These are phyloP conservation scores for Lycodopsis pacificus DNA, from an alignment of 2,797 vertebrate species.

Conservation along the genomic window DNA sequence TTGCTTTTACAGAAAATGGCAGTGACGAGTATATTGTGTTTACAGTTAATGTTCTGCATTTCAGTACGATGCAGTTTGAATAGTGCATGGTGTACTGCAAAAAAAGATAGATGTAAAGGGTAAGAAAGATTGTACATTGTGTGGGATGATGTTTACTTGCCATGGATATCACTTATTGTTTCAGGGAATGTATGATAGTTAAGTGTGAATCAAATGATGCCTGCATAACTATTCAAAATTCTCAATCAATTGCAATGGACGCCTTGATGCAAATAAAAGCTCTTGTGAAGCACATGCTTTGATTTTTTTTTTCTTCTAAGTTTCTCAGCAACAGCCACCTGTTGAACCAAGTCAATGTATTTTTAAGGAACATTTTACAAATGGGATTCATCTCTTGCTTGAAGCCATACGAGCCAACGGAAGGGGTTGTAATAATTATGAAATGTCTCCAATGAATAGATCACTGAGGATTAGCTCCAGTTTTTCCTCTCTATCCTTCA, in stretches of 20 bases:
- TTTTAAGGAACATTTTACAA: neutral
- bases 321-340: neutral
- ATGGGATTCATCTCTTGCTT: neutral
- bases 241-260: constrained; percentile 44
- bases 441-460: constrained; percentile 10
- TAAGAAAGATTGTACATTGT: constrained; percentile 47
- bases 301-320: neutral
- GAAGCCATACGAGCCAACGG: neutral
- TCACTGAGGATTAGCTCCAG: neutral
- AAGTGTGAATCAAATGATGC: constrained; percentile 31
- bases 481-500: constrained; percentile 30
- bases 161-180: constrained; percentile 35
- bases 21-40: constrained; percentile 24
- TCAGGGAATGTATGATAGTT: constrained; percentile 34
- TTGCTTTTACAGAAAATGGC: constrained; percentile 23
- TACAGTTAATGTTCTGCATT: constrained; percentile 29
- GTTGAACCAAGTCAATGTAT: neutral
- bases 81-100: constrained; percentile 64
- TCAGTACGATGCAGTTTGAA: constrained; percentile 37
- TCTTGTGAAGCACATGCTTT: constrained; percentile 37
- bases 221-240: constrained; percentile 39
- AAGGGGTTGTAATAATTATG: neutral
- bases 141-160: constrained; percentile 56
- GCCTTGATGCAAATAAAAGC: constrained; percentile 68
- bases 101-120: constrained; percentile 34